Base-by-base conservation (phyloP, 2,797 vertebrate species). In the Melanotaenia boesemani region DNA sequence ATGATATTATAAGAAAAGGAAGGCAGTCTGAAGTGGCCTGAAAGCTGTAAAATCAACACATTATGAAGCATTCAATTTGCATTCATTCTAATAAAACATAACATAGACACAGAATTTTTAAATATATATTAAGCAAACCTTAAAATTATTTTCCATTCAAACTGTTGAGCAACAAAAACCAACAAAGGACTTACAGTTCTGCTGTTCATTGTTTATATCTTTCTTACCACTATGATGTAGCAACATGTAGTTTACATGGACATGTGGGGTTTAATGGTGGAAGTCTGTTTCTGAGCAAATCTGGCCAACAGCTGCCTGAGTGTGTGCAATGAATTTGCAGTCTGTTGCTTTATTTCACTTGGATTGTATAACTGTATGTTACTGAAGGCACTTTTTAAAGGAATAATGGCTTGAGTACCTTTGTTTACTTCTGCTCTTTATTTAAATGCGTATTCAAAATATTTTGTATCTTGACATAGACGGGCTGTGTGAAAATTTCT, bases 341-440 rank as follows among this genome's bases (percentile, higher is more conserved):
- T 63, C 34, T 76, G 61, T 63, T 26, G 12, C 54, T 74, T 59
- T 10, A 54, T 59, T 11, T 57, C 44, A 41, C 10, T n/a, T 76
- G 36, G 68, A 50, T 12, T 70, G 24, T 62, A 0, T 67, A 67
- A 63, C 48, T 41, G 11, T 28, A 37, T 68, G 18, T 58, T 52
- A 41, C 6, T 0, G 28, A 73, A 57, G 59, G 65, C 30, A 30
- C 18, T 41, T 77, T 72, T 41, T 52, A 41, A 76, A 67, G 18
- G 36, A 59, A 63, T 36, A 56, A 63, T 11, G 22, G 57, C 55
- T 77, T 68, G 73, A 85, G 82, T 81, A 81, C 72, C 75, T 57
- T 50, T 58, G 12, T 44, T 63, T 30, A 30, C 13, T 77, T 67
- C 30, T 72, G 6, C 59, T 50, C 22, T 48, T 50, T 32, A 50